Base-by-base conservation (phyloP, 1,140 invertebrate species). In the Procambarus clarkii region DNA sequence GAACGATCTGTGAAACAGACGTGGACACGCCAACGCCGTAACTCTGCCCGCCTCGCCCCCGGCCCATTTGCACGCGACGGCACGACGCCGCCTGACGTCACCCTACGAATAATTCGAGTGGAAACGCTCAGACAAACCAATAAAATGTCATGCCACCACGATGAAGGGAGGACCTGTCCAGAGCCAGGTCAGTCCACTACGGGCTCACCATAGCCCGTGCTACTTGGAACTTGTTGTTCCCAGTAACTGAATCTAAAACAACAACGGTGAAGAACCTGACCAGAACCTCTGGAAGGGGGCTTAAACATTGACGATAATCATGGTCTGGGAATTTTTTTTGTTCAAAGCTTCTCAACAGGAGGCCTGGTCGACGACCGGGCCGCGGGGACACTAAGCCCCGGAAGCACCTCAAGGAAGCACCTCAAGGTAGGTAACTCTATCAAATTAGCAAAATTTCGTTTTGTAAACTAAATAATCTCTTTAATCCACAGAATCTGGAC, bases 41-140 rank as follows among this genome's bases (percentile, higher is more conserved):
- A 85, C 45, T 76, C 69, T 9, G 48, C 48, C 2, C 24, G 54
- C 82, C 60, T n/a, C 45, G 64, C 46, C 21, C 46, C 21, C 7
- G 76, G 83, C 13, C 83, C 77, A 85, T 91, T 91, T 85, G 54
- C 89, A 91, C 89, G 89, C 89, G 80, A 86, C 64, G 82, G 80
- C 48, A 85, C 24, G 50, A 34, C 82, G 50, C 54, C 82, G 50
- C 54, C 9, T 91, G 89, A 91, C 89, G 76, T 91, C 89, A 91
- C 21, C 45, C 24, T 48, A 81, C 64, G 58, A 91, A 48, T 69
- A 81, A 90, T 77, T 71, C 86, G 78, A 84, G 88, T 77, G 88
- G 88, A 83, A 90, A 48, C 71, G 64, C 78, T 84, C 88, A 78
- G 46, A 45, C 71, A 44, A 71, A 24, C 46, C 50, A 64, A 83